These are phyloP conservation scores for Drosophila repletoides DNA, from an alignment of 1,140 invertebrate genomes.

Conservation along the genomic window DNA sequence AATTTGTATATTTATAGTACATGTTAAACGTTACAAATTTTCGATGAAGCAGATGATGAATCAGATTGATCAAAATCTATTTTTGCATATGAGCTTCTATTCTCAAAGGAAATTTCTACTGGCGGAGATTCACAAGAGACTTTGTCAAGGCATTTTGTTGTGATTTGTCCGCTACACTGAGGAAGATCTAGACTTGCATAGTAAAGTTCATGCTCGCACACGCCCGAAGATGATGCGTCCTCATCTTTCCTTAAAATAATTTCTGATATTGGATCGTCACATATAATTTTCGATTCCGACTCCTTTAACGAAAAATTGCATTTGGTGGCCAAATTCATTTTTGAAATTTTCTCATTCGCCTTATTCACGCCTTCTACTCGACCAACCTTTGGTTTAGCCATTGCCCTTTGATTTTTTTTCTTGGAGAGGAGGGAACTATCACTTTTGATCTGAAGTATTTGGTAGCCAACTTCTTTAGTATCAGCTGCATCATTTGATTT, in stretches of 20 bases:
- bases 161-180: conserved; percentile 54
- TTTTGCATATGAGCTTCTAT: conserved; percentile 86
- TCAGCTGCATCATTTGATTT: conserved; percentile 38
- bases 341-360: conserved; percentile 22
- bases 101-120: conserved; percentile 81
- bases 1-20: conserved; percentile 37
- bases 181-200: conserved; percentile 88
- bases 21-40: conserved; percentile 68
- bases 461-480: conserved; percentile 55
- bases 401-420: conserved; percentile 67
- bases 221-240: conserved; percentile 79
- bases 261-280: conserved; percentile 13
- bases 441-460: conserved; percentile 75
- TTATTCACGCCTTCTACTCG: conserved; percentile 34
- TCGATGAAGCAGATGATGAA: conserved; percentile 76
- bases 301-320: conserved; percentile 16
- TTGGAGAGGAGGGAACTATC: conserved; percentile 72
- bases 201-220: conserved; percentile 84
- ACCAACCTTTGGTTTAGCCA: conserved; percentile 69
- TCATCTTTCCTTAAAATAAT: conserved; percentile 28
- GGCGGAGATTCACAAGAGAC: conserved; percentile 60
- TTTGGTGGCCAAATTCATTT: conserved; percentile 12
- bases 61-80: conserved; percentile 88
- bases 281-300: conserved; percentile 10
- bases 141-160: conserved; percentile 68